Base-by-base conservation (phyloP, 92 coral and sea anemone genomes). In the Chrysogorgia sp. region DNA sequence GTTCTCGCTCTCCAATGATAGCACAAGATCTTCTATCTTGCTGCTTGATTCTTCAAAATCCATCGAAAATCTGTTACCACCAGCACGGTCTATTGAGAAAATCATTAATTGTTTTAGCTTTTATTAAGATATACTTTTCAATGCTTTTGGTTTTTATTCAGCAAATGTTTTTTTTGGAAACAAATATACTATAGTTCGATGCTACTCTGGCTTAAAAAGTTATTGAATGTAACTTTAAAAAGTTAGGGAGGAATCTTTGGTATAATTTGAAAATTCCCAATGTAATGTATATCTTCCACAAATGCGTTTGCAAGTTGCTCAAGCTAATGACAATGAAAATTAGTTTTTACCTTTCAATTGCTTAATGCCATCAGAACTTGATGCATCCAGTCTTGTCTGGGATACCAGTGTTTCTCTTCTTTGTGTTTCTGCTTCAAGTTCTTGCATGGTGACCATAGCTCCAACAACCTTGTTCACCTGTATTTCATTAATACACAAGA, bases 311-410 rank as follows among this genome's bases (percentile, higher is more conserved):
- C n/a, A 19, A 19, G 1, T 52, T 52, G n/a, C n/a, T n/a, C n/a
- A 0, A 15, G 15, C 74, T 7, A 24, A 5, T 40, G 2, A 34
- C 0, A 29, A 2, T 64, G 19, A 6, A 15, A 26, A 37, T 32
- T 29, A 12, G 20, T 17, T 9, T 25, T 58, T 68, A 94, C 98
- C 98, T 86, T 94, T 94, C 33, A 94, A 71, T 61, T 94, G 98
- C 29, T 89, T 87, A 21, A 94, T 88, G 32, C 85, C 92, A 63
- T 94, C 98, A 66, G 90, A 88, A 84, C 92, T 96, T 14, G 98
- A 94, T 2, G 97, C 98, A 89, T 94, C 98, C 66, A 94, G 84
- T 72, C 98, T 89, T 81, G 92, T 59, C 25, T 96, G 92, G 40
- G 86, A 88, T 31, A 94, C 65, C 76, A 85, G 88, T 33, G 98